Conservation (phyloP, 2,888 invertebrate genomes). For the Scaptomyza caliginosa region DNA sequence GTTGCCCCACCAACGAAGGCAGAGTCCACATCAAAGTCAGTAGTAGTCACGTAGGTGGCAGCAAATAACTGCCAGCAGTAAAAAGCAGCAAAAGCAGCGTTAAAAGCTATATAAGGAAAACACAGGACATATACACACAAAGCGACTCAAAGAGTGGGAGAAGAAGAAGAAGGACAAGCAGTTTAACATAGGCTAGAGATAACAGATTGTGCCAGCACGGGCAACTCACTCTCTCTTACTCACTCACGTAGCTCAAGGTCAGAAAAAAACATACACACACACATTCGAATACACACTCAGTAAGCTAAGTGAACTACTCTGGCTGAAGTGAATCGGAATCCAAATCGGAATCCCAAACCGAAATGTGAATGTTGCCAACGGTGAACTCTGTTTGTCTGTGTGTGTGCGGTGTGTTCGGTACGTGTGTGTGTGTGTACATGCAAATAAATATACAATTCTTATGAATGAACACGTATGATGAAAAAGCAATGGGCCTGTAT, state of each 20-base stretch:
- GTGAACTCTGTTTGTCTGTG: slow-evolving; percentile 32
- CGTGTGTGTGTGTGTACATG: slow-evolving; percentile 47
- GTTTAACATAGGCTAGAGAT: neutral
- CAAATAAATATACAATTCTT: slow-evolving; percentile 79
- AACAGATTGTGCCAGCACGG: slow-evolving; percentile 19
- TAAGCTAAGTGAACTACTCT: neutral
- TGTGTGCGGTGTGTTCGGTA: neutral
- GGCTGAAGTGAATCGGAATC: slow-evolving; percentile 10
- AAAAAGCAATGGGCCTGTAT: slow-evolving; percentile 56
- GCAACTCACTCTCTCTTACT: slow-evolving; percentile 16
- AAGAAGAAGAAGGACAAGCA: neutral
- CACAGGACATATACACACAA: slow-evolving; percentile 26
- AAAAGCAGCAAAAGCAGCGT: slow-evolving; percentile 26
- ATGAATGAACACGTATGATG: slow-evolving; percentile 79
- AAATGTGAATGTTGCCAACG: slow-evolving; percentile 28
- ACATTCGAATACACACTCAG: neutral
- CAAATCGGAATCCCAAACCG: slow-evolving; percentile 8
- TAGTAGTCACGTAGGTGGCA: slow-evolving; percentile 49
- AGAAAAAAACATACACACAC: slow-evolving; percentile 34
- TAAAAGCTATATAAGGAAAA: slow-evolving; percentile 26
- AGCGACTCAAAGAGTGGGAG: slow-evolving; percentile 16
- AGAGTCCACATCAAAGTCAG: slow-evolving; percentile 49
- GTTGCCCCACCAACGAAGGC: neutral
- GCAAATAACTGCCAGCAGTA: slow-evolving; percentile 63
- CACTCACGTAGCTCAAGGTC: slow-evolving; percentile 65